These are phyloP conservation scores for Rhinolophus ferrumequinum DNA, from an alignment of 2,113 vertebrate species.

Conservation along the genomic window DNA sequence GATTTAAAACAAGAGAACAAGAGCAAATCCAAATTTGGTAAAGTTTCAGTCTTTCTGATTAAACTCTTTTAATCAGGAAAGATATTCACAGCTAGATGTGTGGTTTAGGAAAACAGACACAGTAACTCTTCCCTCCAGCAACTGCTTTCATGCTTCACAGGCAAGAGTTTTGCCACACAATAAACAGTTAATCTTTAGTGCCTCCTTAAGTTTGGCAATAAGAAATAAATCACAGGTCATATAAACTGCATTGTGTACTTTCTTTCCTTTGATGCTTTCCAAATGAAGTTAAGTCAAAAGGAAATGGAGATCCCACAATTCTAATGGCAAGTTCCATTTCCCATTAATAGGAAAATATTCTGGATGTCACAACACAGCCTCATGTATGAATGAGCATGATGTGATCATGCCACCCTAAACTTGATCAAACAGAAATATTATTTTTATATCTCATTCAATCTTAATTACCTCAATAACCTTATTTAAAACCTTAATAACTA, in stretches of 20 bases:
- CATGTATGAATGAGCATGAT: neutral
- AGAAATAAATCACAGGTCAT: neutral
- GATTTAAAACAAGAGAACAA: neutral
- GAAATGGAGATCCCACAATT: neutral
- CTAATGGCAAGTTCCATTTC: neutral
- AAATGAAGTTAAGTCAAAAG: slow-evolving; percentile 28
- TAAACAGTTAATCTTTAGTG: neutral
- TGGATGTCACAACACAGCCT: neutral
- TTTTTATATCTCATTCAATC: neutral
- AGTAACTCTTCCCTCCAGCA: neutral
- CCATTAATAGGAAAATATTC: neutral
- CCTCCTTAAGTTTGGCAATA: neutral
- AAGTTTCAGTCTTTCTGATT: neutral
- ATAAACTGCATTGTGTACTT: neutral
- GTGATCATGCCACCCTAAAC: neutral
- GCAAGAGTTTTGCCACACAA: neutral
- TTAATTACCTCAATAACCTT: neutral
- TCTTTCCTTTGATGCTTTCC: neutral
- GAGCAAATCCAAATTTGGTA: neutral
- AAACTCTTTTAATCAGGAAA: neutral
- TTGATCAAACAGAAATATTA: neutral
- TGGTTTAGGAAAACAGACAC: neutral
- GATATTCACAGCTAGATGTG: neutral
- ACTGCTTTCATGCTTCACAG: neutral
- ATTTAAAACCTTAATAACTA: neutral